Evolutionary conservation across 1,140 invertebrate genomes (phyloP).

Genomic region (Meteorus sp.): DNA sequence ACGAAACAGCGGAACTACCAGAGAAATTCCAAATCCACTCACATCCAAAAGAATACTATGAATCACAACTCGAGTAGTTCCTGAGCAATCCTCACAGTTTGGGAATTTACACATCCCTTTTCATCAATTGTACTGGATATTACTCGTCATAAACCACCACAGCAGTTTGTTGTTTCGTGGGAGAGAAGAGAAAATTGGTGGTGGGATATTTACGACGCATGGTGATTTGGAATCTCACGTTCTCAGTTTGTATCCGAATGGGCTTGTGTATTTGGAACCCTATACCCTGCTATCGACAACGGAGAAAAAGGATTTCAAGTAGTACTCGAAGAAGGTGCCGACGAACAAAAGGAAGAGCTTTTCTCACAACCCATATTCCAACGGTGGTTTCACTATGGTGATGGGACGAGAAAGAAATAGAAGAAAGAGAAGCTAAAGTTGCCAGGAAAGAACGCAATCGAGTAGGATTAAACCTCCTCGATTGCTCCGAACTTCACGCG

Average conservation of each 20-base stretch:
- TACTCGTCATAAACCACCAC: neutral
- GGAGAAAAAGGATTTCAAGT: neutral
- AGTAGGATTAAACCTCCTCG: slow-evolving; percentile 57
- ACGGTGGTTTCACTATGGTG: slow-evolving; percentile 36
- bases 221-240: too few relatives aligned
- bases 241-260: slow-evolving; percentile 12
- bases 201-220: slow-evolving; percentile 39
- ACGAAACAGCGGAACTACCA: slow-evolving; percentile 19
- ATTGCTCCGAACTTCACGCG: slow-evolving; percentile 57
- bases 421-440: slow-evolving; percentile 39
- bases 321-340: slow-evolving; percentile 14
- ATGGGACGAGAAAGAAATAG: slow-evolving; percentile 2
- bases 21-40: slow-evolving; percentile 49
- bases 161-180: neutral
- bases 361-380: slow-evolving; percentile 13
- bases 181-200: slow-evolving; percentile 31
- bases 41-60: slow-evolving; percentile 29
- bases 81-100: neutral
- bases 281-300: neutral
- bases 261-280: slow-evolving; percentile 17
- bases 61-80: neutral
- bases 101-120: neutral
- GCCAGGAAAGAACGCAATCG: slow-evolving; percentile 49
- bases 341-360: slow-evolving; percentile 31
- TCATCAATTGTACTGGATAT: neutral